phyloP scores from a whole-genome alignment of 2,797 vertebrate species.

The Sebastolobus alascanus region DNA sequence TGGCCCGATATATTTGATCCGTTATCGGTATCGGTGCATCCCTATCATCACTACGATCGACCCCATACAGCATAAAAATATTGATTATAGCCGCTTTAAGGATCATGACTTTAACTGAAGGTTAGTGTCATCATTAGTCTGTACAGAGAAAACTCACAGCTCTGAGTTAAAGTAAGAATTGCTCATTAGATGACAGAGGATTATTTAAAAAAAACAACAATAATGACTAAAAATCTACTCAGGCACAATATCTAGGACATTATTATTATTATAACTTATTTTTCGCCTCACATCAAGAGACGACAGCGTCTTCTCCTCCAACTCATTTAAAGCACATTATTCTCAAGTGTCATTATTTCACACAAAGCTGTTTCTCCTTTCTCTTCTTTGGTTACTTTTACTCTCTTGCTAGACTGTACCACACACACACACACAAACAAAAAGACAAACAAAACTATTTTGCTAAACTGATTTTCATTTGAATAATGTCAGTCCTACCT shows the following conservation, averaged over 20 bases:
- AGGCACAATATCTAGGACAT: conserved; percentile 21
- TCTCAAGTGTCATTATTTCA: conserved; percentile 30
- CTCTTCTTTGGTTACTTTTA: conserved; percentile 15
- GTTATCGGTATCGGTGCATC: no score
- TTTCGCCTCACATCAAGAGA: conserved; percentile 26
- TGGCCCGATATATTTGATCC: no score
- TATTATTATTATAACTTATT: conserved; percentile 20
- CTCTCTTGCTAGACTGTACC: conserved; percentile 13
- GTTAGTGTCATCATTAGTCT: background rate
- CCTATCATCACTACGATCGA: no score
- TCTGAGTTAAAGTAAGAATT: background rate
- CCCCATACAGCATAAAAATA: background rate
- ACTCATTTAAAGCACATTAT: conserved; percentile 51
- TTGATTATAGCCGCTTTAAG: background rate
- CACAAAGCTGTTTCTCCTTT: conserved; percentile 9
- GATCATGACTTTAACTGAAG: background rate
- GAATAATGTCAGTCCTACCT: conserved; percentile 65
- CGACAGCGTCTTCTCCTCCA: conserved; percentile 4
- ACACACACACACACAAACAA: background rate
- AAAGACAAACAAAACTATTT: conserved; percentile 52
- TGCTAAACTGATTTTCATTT: conserved; percentile 61
- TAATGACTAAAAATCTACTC: background rate
- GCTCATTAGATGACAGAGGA: conserved; percentile 1
- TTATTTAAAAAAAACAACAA: background rate
- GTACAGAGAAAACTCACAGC: background rate